A percentile compares a stretch with the other conserved stretches of the same genome.
Evolutionary conservation across 1,140 invertebrate species (phyloP).

Genomic region (Mamestra configurata): DNA sequence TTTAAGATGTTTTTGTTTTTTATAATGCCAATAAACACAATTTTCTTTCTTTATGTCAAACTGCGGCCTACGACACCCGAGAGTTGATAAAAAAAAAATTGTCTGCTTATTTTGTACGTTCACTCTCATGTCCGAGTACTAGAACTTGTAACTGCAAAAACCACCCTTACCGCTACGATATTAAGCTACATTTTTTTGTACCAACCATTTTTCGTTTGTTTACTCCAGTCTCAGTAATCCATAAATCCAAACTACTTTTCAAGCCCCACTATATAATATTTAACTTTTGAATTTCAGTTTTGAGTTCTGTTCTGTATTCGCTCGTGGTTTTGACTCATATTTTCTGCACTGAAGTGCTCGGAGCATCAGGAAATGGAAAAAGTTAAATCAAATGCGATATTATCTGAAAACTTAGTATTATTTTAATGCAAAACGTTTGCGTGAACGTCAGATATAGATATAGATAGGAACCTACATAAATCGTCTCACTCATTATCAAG

Average conservation of each 20-base stretch:
- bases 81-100: too few relatives aligned
- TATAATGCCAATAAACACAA: too few relatives aligned
- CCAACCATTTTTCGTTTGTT: background rate
- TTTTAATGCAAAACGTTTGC: constrained; percentile 3
- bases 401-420: background rate
- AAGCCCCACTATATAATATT: background rate
- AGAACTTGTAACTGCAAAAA: too few relatives aligned
- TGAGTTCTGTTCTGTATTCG: background rate
- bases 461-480: background rate
- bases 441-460: background rate
- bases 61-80: too few relatives aligned
- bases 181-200: background rate
- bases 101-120: too few relatives aligned
- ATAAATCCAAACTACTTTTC: background rate
- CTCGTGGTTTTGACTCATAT: background rate
- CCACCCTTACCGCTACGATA: too few relatives aligned
- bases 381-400: constrained; percentile 1
- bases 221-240: background rate
- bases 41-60: too few relatives aligned
- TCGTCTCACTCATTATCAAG: background rate
- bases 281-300: constrained; percentile 5
- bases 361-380: background rate
- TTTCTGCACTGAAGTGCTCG: background rate
- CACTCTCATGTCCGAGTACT: too few relatives aligned
- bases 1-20: too few relatives aligned